phyloP scores from a whole-genome alignment of 2,888 invertebrate species.

The Sturmia bella region DNA sequence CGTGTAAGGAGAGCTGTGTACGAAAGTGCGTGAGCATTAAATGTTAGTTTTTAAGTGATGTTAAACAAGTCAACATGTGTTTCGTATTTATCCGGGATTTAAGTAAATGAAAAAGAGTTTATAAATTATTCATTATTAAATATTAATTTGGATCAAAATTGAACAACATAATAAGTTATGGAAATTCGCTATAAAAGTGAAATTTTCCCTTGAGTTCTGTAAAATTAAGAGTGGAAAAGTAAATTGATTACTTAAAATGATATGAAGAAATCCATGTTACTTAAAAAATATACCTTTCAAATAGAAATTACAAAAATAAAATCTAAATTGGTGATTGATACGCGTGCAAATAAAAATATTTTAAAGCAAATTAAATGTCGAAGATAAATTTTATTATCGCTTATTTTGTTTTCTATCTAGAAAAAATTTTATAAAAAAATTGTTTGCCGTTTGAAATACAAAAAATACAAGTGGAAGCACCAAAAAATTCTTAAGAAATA shows the following conservation, averaged over 20 bases:
- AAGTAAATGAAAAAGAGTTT: constrained; percentile 13
- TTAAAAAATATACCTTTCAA: too few relatives aligned
- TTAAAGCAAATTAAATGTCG: too few relatives aligned
- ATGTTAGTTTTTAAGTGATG: constrained; percentile 65
- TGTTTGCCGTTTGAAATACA: background rate
- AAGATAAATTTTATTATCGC: constrained; percentile 15
- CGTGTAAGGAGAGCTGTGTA: constrained; percentile 55
- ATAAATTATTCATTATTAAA: constrained; percentile 31
- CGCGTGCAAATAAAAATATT: too few relatives aligned
- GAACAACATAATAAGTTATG: background rate
- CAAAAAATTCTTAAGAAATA: constrained; percentile 2
- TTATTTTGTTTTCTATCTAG: constrained; percentile 2
- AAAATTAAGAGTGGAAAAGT: too few relatives aligned
- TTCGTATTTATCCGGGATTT: constrained; percentile 47
- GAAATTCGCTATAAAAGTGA: background rate
- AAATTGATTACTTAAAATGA: too few relatives aligned
- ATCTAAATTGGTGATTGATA: too few relatives aligned
- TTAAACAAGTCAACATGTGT: constrained; percentile 64
- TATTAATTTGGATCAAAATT: constrained; percentile 8
- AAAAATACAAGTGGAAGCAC: constrained; percentile 45
- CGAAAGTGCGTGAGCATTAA: constrained; percentile 65
- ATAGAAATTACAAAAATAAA: too few relatives aligned
- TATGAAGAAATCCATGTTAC: too few relatives aligned
- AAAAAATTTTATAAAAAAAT: background rate
- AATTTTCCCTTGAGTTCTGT: background rate